Base-by-base conservation (phyloP, 2,797 vertebrate species). In the Semaprochilodus insignis region DNA sequence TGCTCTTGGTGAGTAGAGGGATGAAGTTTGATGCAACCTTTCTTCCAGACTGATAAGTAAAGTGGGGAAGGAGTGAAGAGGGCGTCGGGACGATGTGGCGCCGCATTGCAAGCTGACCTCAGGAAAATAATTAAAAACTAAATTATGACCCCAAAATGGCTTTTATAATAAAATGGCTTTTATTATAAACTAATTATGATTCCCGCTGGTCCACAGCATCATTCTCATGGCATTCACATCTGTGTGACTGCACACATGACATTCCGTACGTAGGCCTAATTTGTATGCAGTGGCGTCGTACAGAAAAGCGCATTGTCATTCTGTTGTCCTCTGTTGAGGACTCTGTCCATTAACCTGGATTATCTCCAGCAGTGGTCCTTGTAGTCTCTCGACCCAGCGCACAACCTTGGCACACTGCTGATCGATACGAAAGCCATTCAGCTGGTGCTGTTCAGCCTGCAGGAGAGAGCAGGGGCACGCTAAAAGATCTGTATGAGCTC, bases 311-410 rank as follows among this genome's bases (percentile, higher is more conserved):
- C 59, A 69, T 80, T 83, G 62, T 83, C 80, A 74, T 82, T 78
- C 71, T 67, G 60, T n/a, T 79, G 80, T 73, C 81, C 73, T 83
- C 77, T 82, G 57, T 73, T 82, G 79, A 83, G 82, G 65, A 82
- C 74, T 85, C 51, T 81, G 79, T 54, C 82, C 76, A 74, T 80
- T 57, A 85, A 44, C 75, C 74, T 73, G 81, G 77, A 83, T 85
- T 83, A 85, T 81, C 83, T 72, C 25, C 66, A 73, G 82, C 78
- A 79, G 55, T 63, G 67, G 57, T 60, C 55, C 63, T 81, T 36
- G 11, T 57, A 84, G 76, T 79, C 76, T 76, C 74, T 80, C 82
- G 82, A 81, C 78, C 80, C 54, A 76, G 72, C 19, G 23, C 57
- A 55, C 66, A 83, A 78, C 73, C 74, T 85, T 81, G 78, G 78